Conservation (phyloP, 2,113 vertebrate genomes). For the Amphiprion percula region DNA sequence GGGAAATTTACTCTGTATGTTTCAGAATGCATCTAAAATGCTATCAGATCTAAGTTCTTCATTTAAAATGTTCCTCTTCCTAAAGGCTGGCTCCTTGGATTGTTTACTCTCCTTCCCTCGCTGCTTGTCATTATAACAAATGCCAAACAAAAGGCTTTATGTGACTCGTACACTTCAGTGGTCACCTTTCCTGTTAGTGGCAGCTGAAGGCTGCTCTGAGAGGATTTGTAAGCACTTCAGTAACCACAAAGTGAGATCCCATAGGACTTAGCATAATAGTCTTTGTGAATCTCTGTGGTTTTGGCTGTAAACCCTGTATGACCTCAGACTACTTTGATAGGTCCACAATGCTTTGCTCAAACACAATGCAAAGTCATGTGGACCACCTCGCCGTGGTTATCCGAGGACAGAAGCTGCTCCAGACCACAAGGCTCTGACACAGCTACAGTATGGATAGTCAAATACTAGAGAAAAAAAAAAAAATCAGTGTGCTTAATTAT, state of each 20-base stretch:
- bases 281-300: constrained; percentile 44
- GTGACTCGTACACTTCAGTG: constrained; percentile 32
- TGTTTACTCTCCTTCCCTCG: background rate
- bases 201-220: constrained; percentile 8
- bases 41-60: background rate
- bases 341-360: constrained; percentile 16
- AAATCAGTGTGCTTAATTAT: too few relatives aligned
- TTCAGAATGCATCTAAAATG: too few relatives aligned
- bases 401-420: background rate
- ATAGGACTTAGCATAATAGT: constrained; percentile 50
- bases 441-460: constrained; percentile 3
- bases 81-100: background rate
- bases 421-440: background rate
- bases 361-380: constrained; percentile 32
- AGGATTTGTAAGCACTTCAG: constrained; percentile 29
- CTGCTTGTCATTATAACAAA: background rate
- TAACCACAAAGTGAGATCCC: constrained; percentile 46
- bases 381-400: constrained; percentile 11
- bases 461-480: background rate
- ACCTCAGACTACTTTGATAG: constrained; percentile 21
- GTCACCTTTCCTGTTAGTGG: constrained; percentile 39
- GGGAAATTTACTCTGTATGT: too few relatives aligned
- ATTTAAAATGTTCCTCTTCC: too few relatives aligned
- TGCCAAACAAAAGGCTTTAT: constrained; percentile 8
- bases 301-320: constrained; percentile 41